Evolutionary conservation across 2,113 vertebrate species (phyloP).

Genomic region (Equus przewalskii): DNA sequence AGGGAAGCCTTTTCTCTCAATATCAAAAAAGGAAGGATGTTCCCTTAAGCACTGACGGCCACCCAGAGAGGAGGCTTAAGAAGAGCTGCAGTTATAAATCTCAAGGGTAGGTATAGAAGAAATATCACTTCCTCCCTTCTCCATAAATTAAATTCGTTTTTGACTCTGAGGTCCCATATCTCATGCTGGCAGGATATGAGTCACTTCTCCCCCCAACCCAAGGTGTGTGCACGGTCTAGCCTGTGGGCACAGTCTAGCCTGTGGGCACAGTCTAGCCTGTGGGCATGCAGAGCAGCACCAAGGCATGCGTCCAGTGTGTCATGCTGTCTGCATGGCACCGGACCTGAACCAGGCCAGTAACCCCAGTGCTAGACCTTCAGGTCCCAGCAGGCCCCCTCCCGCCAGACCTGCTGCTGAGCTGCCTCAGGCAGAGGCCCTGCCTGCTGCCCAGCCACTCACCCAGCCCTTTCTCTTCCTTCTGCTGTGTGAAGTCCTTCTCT

Average conservation of each 20-base stretch:
- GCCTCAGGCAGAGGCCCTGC: fast-evolving
- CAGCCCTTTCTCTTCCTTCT: background rate
- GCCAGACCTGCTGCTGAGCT: background rate
- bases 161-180: background rate
- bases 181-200: background rate
- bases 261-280: too few species aligned
- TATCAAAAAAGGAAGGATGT: background rate
- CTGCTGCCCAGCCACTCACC: background rate
- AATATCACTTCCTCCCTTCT: background rate
- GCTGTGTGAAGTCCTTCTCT: background rate
- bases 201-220: background rate
- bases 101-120: background rate
- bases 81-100: background rate
- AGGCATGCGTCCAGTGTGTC: fast-evolving
- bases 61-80: background rate
- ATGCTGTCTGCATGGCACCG: fast-evolving
- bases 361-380: background rate
- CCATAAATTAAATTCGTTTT: background rate
- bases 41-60: background rate
- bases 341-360: background rate
- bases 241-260: too few species aligned
- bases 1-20: background rate
- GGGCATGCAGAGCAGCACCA: background rate
- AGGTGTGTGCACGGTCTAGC: background rate
- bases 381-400: background rate